Percentiles rank a stretch among this genome's conserved stretches.
Conservation (phyloP, 2,888 invertebrate genomes). For the Venusia cambrica region DNA sequence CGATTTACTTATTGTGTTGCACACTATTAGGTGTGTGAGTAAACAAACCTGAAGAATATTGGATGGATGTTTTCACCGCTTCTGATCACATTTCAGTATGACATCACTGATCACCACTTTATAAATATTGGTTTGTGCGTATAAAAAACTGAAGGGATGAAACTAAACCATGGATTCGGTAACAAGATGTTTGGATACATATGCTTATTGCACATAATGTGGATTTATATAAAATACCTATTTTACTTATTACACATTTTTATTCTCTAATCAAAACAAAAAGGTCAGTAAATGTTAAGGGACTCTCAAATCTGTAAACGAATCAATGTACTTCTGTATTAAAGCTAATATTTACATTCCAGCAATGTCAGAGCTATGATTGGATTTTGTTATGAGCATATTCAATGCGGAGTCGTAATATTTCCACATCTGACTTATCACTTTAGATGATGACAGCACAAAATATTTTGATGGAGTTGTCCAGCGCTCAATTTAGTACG, state of each 20-base stretch:
- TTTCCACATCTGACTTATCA: constrained; percentile 65
- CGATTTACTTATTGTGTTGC: constrained; percentile 33
- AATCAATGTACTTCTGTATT: constrained; percentile 67
- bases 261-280: constrained; percentile 44
- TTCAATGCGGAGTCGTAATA: constrained; percentile 73
- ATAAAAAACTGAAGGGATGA: constrained; percentile 29
- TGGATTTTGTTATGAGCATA: constrained; percentile 74
- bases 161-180: constrained; percentile 33
- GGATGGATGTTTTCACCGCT: constrained; percentile 65
- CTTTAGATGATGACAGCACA: constrained; percentile 66
- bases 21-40: constrained; percentile 49
- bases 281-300: constrained; percentile 76
- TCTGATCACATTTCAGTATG: constrained; percentile 75
- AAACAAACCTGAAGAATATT: constrained; percentile 38
- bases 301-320: constrained; percentile 63
- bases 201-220: constrained; percentile 37
- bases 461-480: constrained; percentile 50
- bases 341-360: constrained; percentile 80
- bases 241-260: constrained; percentile 45
- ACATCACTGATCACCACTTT: constrained; percentile 61
- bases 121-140: constrained; percentile 23
- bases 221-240: constrained; percentile 23
- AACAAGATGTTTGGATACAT: constrained; percentile 40
- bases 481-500: constrained; percentile 43
- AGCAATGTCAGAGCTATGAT: constrained; percentile 75